A percentile compares a stretch with the other conserved stretches of the same genome.
phyloP scores from a whole-genome alignment of 2,797 vertebrate species.

The Aeoliscus strigatus region DNA sequence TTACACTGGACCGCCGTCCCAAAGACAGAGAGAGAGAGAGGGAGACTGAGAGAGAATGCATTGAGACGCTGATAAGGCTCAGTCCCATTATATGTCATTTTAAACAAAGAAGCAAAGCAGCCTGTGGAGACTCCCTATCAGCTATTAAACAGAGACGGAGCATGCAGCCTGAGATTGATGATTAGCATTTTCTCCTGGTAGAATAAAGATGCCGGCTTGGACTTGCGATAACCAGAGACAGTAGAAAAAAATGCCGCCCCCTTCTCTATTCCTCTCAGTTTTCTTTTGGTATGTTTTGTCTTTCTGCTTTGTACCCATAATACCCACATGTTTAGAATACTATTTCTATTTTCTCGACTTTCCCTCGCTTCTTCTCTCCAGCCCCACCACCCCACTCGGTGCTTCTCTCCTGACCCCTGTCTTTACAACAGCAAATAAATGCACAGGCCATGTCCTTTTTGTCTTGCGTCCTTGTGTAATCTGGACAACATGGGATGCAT shows the following conservation, averaged over 20 bases:
- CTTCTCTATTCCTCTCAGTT: conserved; percentile 34
- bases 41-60: conserved; percentile 73
- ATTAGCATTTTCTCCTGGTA: conserved; percentile 83
- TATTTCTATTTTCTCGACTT: conserved; percentile 20
- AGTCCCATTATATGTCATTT: conserved; percentile 94
- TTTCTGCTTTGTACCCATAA: conserved; percentile 50
- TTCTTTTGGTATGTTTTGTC: conserved; percentile 46
- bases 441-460: conserved; percentile 73
- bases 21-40: conserved; percentile 23
- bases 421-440: conserved; percentile 77
- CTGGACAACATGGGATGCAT: too few relatives aligned
- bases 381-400: conserved; percentile 7
- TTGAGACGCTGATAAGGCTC: conserved; percentile 91
- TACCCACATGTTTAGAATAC: conserved; percentile 35
- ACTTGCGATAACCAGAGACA: conserved; percentile 76
- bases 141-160: conserved; percentile 93
- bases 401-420: conserved; percentile 27
- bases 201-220: conserved; percentile 75
- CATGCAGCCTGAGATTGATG: conserved; percentile 89
- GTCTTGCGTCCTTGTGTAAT: conserved; percentile 78
- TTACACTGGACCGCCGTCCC: conserved; percentile 52
- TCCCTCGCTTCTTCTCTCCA: too few relatives aligned
- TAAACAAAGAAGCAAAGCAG: conserved; percentile 89
- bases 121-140: conserved; percentile 93
- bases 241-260: conserved; percentile 47